Evolutionary conservation across 1,140 invertebrate genomes (phyloP), one percentile per base, ranked within the genome.

Genomic region (Drosophila subobscura): DNA sequence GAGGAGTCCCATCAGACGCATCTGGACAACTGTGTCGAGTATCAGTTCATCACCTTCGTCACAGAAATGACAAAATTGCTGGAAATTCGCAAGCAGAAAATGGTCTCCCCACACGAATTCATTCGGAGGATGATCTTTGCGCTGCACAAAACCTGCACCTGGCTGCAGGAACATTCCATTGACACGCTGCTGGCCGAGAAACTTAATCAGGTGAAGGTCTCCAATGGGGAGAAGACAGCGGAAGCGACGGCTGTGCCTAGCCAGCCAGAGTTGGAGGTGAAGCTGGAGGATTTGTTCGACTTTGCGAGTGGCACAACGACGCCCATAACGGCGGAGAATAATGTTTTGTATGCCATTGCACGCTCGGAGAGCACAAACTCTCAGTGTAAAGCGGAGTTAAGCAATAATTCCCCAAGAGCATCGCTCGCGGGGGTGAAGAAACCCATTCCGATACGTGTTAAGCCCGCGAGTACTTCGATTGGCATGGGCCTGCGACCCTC

Each of bases 41-140:
- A 72, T 60, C 83, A 90, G 22, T 91, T 91, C 46, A 52, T 79
- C 1, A 56, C 44, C 4, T 85, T 86, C 55, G 74, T 90, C 0
- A 65, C 58, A 27, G 89, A 91, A 20, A 50, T 84, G 6, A 88
- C 72, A 7, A 72, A 58, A 12, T 49, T 91, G 10, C 23, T 90
- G 8, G 74, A 85, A 1, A 90, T 91, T 5, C 71, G 86, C 12
- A 63, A 77, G 0, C 76, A 73, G 5, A 91, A 91, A 45, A 86
- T 79, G 67, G 72, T 91, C 2, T 91, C 90, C 5, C 90, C 90
- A 0, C 90, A 91, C 29, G 90, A 91, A 58, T 91, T 91, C 25
- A 89, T 91, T 4, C 50, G 90, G 0, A 72, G 90, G 0, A 91
- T 90, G 81, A 91, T 91, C 12, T 91, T 91, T 50, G 70, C 79